A percentile compares a stretch with the other conserved stretches of the same genome.
These are phyloP conservation scores for Agrotis segetum DNA, from an alignment of 2,888 invertebrate genomes.

Conservation along the genomic window DNA sequence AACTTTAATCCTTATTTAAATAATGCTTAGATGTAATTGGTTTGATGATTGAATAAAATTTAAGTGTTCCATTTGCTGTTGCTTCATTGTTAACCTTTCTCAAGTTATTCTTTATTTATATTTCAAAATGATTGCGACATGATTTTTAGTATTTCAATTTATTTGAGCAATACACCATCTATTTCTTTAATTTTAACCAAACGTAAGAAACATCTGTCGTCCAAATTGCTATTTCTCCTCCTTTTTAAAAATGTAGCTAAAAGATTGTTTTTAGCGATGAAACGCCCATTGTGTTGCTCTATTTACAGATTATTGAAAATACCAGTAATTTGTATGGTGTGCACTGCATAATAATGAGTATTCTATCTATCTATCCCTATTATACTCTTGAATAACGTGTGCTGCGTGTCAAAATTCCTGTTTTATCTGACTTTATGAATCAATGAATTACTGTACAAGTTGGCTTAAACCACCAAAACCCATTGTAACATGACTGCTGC, in stretches of 20 bases:
- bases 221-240: neutral
- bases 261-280: too few relatives aligned
- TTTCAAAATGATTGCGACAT: neutral
- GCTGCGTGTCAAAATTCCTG: neutral
- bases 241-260: too few relatives aligned
- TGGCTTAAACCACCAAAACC: slow-evolving; percentile 17
- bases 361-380: too few relatives aligned
- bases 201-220: neutral
- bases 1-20: slow-evolving; percentile 21
- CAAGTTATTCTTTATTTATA: neutral
- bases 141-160: neutral
- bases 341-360: too few relatives aligned
- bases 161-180: neutral
- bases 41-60: neutral
- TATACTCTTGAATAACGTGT: neutral
- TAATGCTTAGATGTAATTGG: neutral
- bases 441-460: neutral
- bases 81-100: slow-evolving; percentile 5
- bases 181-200: neutral
- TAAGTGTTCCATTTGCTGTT: slow-evolving; percentile 11
- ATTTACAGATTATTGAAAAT: too few relatives aligned
- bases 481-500: slow-evolving; percentile 6
- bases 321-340: too few relatives aligned
- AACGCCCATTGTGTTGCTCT: too few relatives aligned
- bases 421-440: neutral